A percentile compares a stretch with the other conserved stretches of the same genome.
phyloP scores from a whole-genome alignment of 2,888 invertebrate species.

The Andrena haemorrhoa region DNA sequence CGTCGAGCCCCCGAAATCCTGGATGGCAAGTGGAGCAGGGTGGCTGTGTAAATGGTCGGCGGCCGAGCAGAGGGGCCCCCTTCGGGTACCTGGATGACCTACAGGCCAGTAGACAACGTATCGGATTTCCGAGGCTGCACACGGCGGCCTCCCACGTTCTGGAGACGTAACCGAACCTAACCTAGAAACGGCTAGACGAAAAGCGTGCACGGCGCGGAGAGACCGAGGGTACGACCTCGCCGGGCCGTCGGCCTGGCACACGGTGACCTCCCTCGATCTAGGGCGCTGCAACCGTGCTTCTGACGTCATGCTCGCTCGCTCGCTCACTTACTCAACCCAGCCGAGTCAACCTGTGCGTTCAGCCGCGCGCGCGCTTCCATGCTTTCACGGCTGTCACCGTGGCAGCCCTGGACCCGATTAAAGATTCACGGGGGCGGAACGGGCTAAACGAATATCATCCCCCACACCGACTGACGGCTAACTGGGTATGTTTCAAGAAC shows the following conservation, averaged over 20 bases:
- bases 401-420: slow-evolving; percentile 32
- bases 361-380: slow-evolving; percentile 69
- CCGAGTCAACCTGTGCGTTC: slow-evolving; percentile 78
- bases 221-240: slow-evolving; percentile 84
- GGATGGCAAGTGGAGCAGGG: slow-evolving; percentile 31
- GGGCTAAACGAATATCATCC: background rate
- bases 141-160: slow-evolving; percentile 73
- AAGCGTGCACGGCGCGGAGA: slow-evolving; percentile 73
- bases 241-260: slow-evolving; percentile 84
- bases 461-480: slow-evolving; percentile 24
- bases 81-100: slow-evolving; percentile 63
- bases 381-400: slow-evolving; percentile 69
- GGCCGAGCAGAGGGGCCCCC: slow-evolving; percentile 20
- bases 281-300: slow-evolving; percentile 84
- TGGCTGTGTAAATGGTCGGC: slow-evolving; percentile 34
- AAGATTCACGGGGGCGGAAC: slow-evolving; percentile 31
- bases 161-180: slow-evolving; percentile 78
- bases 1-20: slow-evolving; percentile 25
- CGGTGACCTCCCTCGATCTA: slow-evolving; percentile 85
- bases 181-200: slow-evolving; percentile 82
- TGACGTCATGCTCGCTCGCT: slow-evolving; percentile 82
- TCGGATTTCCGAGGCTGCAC: slow-evolving; percentile 72
- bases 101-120: slow-evolving; percentile 64
- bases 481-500: background rate
- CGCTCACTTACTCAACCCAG: slow-evolving; percentile 71